A percentile compares a stretch with the other conserved stretches of the same genome.
Conservation (phyloP, 2,888 invertebrate genomes). For the Tethea ocularis region DNA sequence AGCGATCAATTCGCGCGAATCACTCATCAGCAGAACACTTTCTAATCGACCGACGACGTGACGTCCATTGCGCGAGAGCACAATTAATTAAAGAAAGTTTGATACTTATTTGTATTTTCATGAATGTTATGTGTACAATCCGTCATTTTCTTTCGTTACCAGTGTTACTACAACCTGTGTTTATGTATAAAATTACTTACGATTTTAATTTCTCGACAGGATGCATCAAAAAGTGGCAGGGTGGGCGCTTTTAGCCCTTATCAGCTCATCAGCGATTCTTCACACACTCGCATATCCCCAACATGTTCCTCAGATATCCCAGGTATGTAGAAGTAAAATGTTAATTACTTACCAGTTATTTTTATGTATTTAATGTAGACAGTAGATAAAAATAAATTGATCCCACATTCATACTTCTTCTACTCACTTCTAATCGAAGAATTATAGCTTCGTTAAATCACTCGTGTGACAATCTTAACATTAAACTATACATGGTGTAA, state of each 20-base stretch:
- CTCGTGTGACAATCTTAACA: too few relatives aligned
- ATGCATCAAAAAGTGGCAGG: conserved; percentile 86
- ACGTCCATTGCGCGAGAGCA: conserved; percentile 59
- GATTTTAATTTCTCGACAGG: conserved; percentile 63
- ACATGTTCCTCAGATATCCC: conserved; percentile 73
- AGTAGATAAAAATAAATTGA: neutral
- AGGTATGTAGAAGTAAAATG: conserved; percentile 47
- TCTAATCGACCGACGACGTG: conserved; percentile 63
- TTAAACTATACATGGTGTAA: too few relatives aligned
- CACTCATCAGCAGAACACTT: conserved; percentile 80
- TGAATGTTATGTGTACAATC: conserved; percentile 2
- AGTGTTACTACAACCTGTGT: neutral
- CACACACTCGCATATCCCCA: conserved; percentile 88
- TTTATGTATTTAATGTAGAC: neutral
- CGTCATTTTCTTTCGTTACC: neutral
- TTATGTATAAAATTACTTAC: conserved; percentile 35
- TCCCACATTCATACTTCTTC: neutral
- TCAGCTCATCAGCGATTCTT: conserved; percentile 86
- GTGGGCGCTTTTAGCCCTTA: conserved; percentile 87
- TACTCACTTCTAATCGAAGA: neutral
- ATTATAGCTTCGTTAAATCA: neutral
- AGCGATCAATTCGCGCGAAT: conserved; percentile 77
- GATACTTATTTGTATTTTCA: conserved; percentile 26
- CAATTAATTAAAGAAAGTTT: conserved; percentile 57
- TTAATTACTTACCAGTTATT: neutral